These are phyloP conservation scores for Epinephelus lanceolatus DNA, from an alignment of 2,113 vertebrate genomes.

Conservation along the genomic window DNA sequence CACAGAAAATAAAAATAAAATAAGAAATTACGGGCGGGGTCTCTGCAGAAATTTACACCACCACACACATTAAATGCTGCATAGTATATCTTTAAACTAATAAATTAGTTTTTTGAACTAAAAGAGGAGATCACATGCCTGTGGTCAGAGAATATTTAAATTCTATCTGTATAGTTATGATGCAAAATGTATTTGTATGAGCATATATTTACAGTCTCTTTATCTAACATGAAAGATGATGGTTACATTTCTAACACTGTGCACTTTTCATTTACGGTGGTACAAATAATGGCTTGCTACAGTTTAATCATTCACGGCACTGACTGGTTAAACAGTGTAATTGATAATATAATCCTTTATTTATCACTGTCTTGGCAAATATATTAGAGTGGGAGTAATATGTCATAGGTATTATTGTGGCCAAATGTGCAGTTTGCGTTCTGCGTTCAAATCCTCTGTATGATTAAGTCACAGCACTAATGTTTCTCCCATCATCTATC, in stretches of 20 bases:
- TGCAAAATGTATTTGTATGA: neutral
- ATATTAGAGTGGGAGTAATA: conserved; percentile 32
- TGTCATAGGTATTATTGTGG: conserved; percentile 53
- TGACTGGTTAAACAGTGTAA: conserved; percentile 23
- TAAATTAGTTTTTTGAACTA: neutral
- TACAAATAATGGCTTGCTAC: conserved; percentile 1
- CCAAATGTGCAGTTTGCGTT: conserved; percentile 66
- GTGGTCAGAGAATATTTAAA: neutral
- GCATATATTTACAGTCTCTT: neutral
- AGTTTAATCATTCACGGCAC: neutral
- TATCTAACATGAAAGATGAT: neutral
- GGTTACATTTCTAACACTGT: neutral
- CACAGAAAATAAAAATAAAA: too few relatives aligned
- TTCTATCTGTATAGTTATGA: neutral
- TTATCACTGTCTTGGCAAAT: conserved; percentile 39
- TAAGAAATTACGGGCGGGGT: too few relatives aligned
- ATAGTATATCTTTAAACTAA: neutral
- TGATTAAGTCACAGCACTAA: conserved; percentile 65
- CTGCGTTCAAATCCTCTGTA: conserved; percentile 31
- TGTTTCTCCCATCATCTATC: conserved; percentile 64
- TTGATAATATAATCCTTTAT: conserved; percentile 23
- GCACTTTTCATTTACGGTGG: neutral
- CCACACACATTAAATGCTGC: too few relatives aligned
- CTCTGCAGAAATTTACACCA: too few relatives aligned
- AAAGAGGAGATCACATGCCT: neutral